Evolutionary conservation across 30 jellyfish, hydroid and myxozoan genomes (phyloP).

Genomic region (Euphysa ruthae): DNA sequence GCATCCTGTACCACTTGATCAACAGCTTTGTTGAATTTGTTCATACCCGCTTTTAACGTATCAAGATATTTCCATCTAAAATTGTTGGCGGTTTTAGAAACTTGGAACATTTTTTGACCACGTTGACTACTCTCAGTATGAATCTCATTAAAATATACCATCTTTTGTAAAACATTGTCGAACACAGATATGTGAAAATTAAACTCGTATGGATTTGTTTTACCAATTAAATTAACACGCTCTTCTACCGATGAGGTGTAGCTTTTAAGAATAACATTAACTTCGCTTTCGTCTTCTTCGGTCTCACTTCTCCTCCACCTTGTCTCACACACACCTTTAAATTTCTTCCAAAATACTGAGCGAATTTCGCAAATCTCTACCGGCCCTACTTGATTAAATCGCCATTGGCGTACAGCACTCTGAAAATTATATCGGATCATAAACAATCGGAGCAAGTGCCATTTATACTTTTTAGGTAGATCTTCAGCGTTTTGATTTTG

Average conservation of each 20-base stretch:
- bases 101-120: not conserved
- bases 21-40: not conserved
- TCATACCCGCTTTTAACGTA: not conserved
- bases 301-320: not conserved
- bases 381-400: not conserved
- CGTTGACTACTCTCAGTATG: not conserved
- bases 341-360: not conserved
- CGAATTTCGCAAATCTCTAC: not conserved
- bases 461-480: no score
- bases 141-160: not conserved
- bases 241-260: not conserved
- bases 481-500: no score
- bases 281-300: not conserved
- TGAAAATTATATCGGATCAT: not conserved
- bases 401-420: not conserved
- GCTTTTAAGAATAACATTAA: not conserved
- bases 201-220: not conserved
- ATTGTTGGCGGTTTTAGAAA: not conserved
- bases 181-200: not conserved
- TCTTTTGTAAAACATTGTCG: not conserved
- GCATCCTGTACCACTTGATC: not conserved
- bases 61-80: not conserved
- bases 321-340: not conserved
- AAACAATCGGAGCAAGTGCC: no score
- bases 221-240: not conserved